Evolutionary conservation across 2,888 invertebrate genomes (phyloP), one percentile per base, ranked within the genome.

Genomic region (Uropetala carovei): DNA sequence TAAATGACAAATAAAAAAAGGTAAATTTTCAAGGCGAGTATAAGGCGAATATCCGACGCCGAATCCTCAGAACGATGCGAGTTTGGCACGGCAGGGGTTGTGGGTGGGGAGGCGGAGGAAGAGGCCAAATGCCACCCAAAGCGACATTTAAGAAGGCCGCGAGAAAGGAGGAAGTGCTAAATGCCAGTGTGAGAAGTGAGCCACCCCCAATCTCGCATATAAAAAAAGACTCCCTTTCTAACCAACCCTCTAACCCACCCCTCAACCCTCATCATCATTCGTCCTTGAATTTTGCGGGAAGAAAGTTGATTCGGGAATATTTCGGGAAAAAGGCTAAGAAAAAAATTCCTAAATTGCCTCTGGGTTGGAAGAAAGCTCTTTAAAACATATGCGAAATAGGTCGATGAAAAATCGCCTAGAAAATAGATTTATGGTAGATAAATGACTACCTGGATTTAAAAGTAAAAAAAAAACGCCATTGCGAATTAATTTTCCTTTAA

Each of bases 141-240:
- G 30, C 89, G 89, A 64, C 89, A 89, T 89, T 89, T 89, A 89
- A 60, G 64, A 64, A 59, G 16, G 83, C 18, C n/a, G 64, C 56
- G 60, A 30, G 30, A 27, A 18, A 60, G 89, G 89, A 11, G 89
- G 68, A 89, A 86, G 89, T 60, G 89, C 64, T 89, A 89, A 89
- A 89, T 89, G 89, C 89, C 89, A 89, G 64, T 68, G 89, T 43
- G 43, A 68, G 43, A 68, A 64, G 13, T 43, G 68, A 75, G 75
- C 75, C 75, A 75, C 22, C 18, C 68, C 68, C 68, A 8, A 68
- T n/a, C n/a, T 22, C 18, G 18, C 75, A 75, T 27, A 27, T 27
- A 75, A 75, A 75, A 75, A 27, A 75, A 75, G 27, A 75, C 22
- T 75, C 75, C 68, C 68, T 68, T 68, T 68, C 75, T 22, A n/a